A percentile compares a stretch with the other conserved stretches of the same genome.
Conservation (phyloP, 1,140 invertebrate genomes). For the Philaenus spumarius region DNA sequence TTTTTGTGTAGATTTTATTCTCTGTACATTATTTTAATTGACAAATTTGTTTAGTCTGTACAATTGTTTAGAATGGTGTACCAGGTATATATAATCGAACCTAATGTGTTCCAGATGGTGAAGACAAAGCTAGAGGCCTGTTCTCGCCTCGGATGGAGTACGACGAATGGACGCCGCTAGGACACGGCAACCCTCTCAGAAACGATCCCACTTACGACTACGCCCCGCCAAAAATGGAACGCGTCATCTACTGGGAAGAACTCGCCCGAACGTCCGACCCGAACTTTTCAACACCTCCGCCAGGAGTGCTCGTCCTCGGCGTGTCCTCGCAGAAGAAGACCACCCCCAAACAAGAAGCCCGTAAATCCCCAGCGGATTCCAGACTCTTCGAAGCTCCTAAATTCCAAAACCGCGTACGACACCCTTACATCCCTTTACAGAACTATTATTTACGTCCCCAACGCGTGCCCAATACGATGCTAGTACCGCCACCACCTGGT, state of each 20-base stretch:
- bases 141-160: slow-evolving; percentile 65
- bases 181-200: slow-evolving; percentile 65
- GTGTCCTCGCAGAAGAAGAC: slow-evolving; percentile 52
- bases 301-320: slow-evolving; percentile 58
- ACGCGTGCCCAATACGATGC: slow-evolving; percentile 49
- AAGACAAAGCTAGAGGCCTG: slow-evolving; percentile 30
- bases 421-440: slow-evolving; percentile 19
- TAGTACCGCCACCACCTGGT: slow-evolving; percentile 60
- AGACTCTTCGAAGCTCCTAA: neutral
- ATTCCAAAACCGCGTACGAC: neutral
- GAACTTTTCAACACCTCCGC: slow-evolving; percentile 37
- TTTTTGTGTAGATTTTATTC: no score
- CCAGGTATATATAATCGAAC: no score
- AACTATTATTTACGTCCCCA: slow-evolving; percentile 3
- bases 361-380: neutral
- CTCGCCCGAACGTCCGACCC: slow-evolving; percentile 40
- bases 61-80: no score
- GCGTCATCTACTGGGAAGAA: slow-evolving; percentile 65
- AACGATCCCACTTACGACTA: slow-evolving; percentile 77
- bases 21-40: no score
- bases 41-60: no score
- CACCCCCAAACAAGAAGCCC: neutral
- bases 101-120: no score
- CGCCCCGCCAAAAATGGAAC: slow-evolving; percentile 64
- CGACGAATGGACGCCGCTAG: slow-evolving; percentile 68